Evolutionary conservation across 2,888 invertebrate species (phyloP), one percentile per base, ranked within the genome.

Genomic region (Drosophila peninsularis): DNA sequence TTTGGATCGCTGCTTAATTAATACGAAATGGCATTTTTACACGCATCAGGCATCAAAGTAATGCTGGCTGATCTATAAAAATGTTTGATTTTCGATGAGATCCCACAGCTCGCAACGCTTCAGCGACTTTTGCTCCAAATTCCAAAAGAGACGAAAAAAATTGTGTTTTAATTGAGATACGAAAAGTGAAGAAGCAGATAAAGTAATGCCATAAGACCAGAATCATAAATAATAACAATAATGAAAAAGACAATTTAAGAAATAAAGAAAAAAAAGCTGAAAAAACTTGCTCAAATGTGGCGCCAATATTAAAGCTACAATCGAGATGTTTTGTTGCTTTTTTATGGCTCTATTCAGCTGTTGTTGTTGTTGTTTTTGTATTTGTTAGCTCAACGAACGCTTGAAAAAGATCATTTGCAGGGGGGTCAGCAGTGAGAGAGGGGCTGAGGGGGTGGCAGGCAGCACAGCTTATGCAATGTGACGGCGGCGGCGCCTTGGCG

Each of bases 281-380:
- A 37, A 49, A 37, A 24, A 24, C 42, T 32, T 27, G 39, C 53
- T 34, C 42, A 64, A 78, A 73, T 70, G 66, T 74, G 78, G 78
- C 78, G 80, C 71, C 80, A 78, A 78, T 71, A 52, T 75, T 78
- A 63, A 63, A 55, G 71, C 61, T 62, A 60, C 49, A 53, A 60
- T 75, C 39, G 42, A 47, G 32, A 39, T 68, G 30, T 42, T 53
- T 65, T 65, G 54, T 55, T 57, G 61, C 54, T 30, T 56, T 70
- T 75, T 61, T 78, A 63, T 71, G 50, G 50, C 65, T 64, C 49
- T 61, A 54, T 69, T 77, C 60, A 78, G 58, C 55, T 57, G 56
- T 21, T 47, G 45, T 47, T 27, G 24, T 45, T 27, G 6, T 9
- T 10, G 0, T 45, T 24, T 53, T 55, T 67, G 50, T 69, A 56